These are phyloP conservation scores for Chrysocyon brachyurus DNA, from an alignment of 2,797 vertebrate genomes.

Conservation along the genomic window DNA sequence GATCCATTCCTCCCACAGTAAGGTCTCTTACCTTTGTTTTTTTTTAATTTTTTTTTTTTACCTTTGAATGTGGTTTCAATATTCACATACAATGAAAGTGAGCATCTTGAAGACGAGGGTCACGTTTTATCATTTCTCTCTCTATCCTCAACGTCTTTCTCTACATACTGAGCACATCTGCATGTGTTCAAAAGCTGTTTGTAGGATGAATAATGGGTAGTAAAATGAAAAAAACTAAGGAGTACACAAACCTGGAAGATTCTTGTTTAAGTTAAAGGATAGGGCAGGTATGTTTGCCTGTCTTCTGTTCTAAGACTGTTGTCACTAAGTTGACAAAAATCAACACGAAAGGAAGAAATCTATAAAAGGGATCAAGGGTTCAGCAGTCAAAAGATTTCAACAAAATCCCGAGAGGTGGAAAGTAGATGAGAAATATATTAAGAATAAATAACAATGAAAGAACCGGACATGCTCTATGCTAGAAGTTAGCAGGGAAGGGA, in stretches of 20 bases:
- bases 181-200: background rate
- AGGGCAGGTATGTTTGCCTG: background rate
- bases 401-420: background rate
- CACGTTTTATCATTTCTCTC: background rate
- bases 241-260: background rate
- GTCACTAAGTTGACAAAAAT: background rate
- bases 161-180: background rate
- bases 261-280: background rate
- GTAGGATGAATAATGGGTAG: background rate
- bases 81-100: background rate
- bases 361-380: background rate
- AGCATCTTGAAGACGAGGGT: background rate
- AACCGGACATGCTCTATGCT: background rate
- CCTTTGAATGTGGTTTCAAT: background rate
- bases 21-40: background rate
- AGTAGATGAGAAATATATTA: background rate
- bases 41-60: background rate
- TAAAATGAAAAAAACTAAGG: background rate
- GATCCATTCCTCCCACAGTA: background rate
- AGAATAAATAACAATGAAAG: background rate
- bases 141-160: background rate
- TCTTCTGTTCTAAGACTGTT: background rate
- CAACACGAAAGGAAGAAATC: background rate
- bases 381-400: background rate
- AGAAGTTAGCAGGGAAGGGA: background rate